phyloP scores from a whole-genome alignment of 2,113 vertebrate genomes.

The Trematomus loennbergii region DNA sequence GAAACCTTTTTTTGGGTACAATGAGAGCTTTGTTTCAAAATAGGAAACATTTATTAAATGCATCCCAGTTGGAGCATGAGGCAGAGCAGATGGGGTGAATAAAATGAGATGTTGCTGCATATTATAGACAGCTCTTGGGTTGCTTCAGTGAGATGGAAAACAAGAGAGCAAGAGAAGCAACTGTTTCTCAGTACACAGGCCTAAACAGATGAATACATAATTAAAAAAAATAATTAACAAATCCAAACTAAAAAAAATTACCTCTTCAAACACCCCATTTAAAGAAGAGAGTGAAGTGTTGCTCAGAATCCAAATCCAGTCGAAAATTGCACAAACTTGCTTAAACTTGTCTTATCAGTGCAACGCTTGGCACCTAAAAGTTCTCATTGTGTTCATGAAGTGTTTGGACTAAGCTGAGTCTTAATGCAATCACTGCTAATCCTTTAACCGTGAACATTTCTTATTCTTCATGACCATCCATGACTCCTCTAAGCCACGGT shows the following conservation, averaged over 20 bases:
- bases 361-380: slow-evolving; percentile 38
- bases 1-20: background rate
- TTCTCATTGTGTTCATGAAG: slow-evolving; percentile 49
- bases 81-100: slow-evolving; percentile 64
- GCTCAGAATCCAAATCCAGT: slow-evolving; percentile 29
- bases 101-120: slow-evolving; percentile 51
- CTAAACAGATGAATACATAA: slow-evolving; percentile 26
- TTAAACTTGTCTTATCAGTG: slow-evolving; percentile 45
- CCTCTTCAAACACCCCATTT: background rate
- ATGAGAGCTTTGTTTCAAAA: slow-evolving; percentile 39
- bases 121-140: slow-evolving; percentile 21
- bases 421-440: slow-evolving; percentile 60
- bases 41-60: slow-evolving; percentile 51
- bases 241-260: slow-evolving; percentile 4
- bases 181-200: slow-evolving; percentile 10
- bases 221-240: slow-evolving; percentile 22
- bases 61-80: slow-evolving; percentile 54
- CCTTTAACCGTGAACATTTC: slow-evolving; percentile 56
- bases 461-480: slow-evolving; percentile 22
- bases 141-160: slow-evolving; percentile 38
- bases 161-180: slow-evolving; percentile 1
- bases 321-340: slow-evolving; percentile 27
- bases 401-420: slow-evolving; percentile 31
- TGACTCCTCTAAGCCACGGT: slow-evolving; percentile 2
- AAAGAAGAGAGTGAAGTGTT: background rate